phyloP scores from a whole-genome alignment of 2,888 invertebrate genomes.

The Dioctria linearis region DNA sequence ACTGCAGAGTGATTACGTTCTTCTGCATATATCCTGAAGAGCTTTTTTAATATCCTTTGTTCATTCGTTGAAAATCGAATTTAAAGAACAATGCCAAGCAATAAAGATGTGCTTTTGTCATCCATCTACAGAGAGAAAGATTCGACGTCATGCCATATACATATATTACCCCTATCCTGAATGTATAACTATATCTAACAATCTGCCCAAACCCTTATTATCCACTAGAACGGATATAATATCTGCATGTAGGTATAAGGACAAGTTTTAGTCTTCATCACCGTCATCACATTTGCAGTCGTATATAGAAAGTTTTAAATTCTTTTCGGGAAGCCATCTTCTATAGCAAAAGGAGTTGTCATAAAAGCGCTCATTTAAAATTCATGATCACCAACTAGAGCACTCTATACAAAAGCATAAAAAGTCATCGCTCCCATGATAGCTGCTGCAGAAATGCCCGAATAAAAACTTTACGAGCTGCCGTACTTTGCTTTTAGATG shows the following conservation, averaged over 20 bases:
- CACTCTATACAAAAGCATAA: slow-evolving; percentile 35
- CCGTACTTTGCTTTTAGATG: slow-evolving; percentile 43
- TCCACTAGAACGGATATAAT: background rate
- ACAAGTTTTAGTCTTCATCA: background rate
- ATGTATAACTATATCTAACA: background rate
- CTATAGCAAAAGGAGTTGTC: slow-evolving; percentile 40
- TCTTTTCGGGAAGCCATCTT: slow-evolving; percentile 34
- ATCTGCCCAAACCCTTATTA: background rate
- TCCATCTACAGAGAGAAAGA: background rate
- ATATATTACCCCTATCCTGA: too few species aligned
- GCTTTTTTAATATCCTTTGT: too few species aligned
- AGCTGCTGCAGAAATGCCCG: slow-evolving; percentile 38
- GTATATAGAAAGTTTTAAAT: slow-evolving; percentile 17
- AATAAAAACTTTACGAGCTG: slow-evolving; percentile 49
- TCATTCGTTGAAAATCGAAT: background rate
- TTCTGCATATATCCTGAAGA: too few species aligned
- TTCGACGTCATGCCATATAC: background rate
- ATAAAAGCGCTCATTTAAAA: slow-evolving; percentile 50
- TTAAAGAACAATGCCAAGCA: background rate
- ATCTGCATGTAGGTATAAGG: background rate
- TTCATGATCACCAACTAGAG: slow-evolving; percentile 43
- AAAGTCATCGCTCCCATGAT: slow-evolving; percentile 41
- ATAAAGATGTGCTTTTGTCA: background rate
- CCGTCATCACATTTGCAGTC: background rate
- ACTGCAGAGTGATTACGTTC: too few species aligned